These are phyloP conservation scores for Apogon hyalosoma DNA, from an alignment of 2,797 vertebrate species.

Conservation along the genomic window DNA sequence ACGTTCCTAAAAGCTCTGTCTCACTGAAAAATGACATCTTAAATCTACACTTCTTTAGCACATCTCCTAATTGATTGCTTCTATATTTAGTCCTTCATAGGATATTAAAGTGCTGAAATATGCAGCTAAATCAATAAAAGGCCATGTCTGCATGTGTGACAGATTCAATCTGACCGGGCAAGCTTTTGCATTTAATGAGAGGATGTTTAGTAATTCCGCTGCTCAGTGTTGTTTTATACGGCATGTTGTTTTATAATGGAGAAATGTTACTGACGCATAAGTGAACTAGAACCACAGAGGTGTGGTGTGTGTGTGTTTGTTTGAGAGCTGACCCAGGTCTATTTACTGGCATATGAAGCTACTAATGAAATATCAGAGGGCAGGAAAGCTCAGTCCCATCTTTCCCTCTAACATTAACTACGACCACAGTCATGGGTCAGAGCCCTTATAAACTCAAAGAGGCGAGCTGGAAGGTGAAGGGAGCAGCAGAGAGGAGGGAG, in stretches of 20 bases:
- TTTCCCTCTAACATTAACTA: conserved; percentile 39
- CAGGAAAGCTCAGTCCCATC: conserved; percentile 19
- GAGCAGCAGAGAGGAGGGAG: conserved; percentile 9
- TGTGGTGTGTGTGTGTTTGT: conserved; percentile 13
- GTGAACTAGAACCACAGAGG: conserved; percentile 23
- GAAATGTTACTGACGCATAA: conserved; percentile 36
- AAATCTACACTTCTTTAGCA: conserved; percentile 5
- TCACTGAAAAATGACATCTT: not conserved
- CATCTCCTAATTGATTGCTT: conserved; percentile 13
- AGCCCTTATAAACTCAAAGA: conserved; percentile 31
- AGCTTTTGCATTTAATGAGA: conserved; percentile 71
- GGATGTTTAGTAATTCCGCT: conserved; percentile 36
- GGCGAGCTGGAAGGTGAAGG: conserved; percentile 10
- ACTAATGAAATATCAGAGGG: conserved; percentile 61
- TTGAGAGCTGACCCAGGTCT: conserved; percentile 32
- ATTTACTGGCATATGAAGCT: conserved; percentile 67
- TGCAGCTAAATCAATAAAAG: conserved; percentile 42
- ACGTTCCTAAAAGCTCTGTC: not conserved
- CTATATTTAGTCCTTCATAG: conserved; percentile 14
- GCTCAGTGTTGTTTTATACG: conserved; percentile 9
- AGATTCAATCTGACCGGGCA: conserved; percentile 59
- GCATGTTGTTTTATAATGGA: conserved; percentile 23
- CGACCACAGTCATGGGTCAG: conserved; percentile 40
- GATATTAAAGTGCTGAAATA: conserved; percentile 50
- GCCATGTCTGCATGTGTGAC: conserved; percentile 33